These are phyloP conservation scores for Thyatira batis DNA, from an alignment of 2,888 invertebrate species.

Conservation along the genomic window DNA sequence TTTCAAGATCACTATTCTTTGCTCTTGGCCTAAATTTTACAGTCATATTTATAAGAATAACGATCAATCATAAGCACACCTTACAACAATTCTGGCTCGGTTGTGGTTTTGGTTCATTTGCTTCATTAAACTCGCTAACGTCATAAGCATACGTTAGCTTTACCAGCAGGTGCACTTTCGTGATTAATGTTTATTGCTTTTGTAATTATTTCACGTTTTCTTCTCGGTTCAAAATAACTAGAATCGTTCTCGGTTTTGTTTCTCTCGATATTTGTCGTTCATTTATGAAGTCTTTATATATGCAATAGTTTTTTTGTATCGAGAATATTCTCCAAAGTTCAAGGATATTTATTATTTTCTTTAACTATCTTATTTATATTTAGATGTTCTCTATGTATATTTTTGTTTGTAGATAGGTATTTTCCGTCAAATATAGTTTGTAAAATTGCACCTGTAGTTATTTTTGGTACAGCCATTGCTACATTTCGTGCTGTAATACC, in stretches of 20 bases:
- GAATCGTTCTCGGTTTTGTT: too few relatives aligned
- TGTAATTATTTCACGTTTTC: conserved; percentile 19
- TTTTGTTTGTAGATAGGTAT: too few relatives aligned
- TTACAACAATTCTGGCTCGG: conserved; percentile 43
- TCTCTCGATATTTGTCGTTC: too few relatives aligned
- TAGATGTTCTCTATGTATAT: too few relatives aligned
- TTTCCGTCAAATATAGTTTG: too few relatives aligned
- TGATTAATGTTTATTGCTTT: conserved; percentile 17
- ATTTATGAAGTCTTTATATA: too few relatives aligned
- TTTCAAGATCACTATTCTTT: conserved; percentile 56
- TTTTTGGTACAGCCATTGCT: not conserved
- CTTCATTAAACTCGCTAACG: conserved; percentile 46
- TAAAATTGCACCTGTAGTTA: not conserved
- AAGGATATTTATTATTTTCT: too few relatives aligned
- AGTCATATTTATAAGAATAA: conserved; percentile 66
- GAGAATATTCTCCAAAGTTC: too few relatives aligned
- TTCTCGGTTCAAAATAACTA: too few relatives aligned
- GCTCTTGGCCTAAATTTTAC: conserved; percentile 70
- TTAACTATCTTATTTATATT: too few relatives aligned
- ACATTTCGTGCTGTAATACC: not conserved
- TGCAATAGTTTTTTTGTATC: too few relatives aligned
- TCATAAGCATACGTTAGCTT: conserved; percentile 32
- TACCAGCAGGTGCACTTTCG: conserved; percentile 38
- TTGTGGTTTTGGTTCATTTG: conserved; percentile 34
- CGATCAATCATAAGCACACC: conserved; percentile 67